Conservation (phyloP, 2,113 vertebrate genomes). For the Vanacampus margaritifer region DNA sequence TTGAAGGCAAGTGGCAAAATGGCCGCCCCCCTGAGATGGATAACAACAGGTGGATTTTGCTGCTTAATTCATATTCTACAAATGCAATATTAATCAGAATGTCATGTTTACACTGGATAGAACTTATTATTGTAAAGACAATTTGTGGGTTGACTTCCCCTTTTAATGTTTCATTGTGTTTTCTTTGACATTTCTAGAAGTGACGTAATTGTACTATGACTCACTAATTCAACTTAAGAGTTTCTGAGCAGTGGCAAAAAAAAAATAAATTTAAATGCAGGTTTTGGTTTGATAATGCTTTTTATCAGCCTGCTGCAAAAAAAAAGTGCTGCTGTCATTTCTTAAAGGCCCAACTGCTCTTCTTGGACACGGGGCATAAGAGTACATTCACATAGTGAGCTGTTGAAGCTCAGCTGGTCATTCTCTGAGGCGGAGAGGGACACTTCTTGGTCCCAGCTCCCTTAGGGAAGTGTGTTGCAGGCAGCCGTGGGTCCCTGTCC, state of each 20-base stretch:
- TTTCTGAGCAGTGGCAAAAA: constrained; percentile 1
- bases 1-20: no score
- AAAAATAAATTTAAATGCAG: constrained; percentile 1
- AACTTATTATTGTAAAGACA: no score
- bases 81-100: no score
- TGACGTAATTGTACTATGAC: no score
- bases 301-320: constrained; percentile 17
- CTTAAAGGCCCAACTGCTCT: constrained; percentile 26
- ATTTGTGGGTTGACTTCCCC: no score
- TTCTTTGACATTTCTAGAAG: no score
- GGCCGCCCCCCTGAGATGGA: no score
- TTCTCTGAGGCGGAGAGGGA: constrained; percentile 60
- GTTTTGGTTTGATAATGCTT: constrained; percentile 21
- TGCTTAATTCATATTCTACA: no score
- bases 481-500: constrained; percentile 70
- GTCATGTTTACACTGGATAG: no score
- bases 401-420: constrained; percentile 68
- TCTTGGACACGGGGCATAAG: constrained; percentile 32
- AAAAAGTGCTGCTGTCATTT: constrained; percentile 30
- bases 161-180: no score
- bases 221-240: no score
- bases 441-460: constrained; percentile 57
- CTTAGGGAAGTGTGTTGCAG: constrained; percentile 61
- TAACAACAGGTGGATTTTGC: no score
- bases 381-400: constrained; percentile 40